Percentiles rank a stretch among this genome's conserved stretches.
phyloP scores from a whole-genome alignment of 2,888 invertebrate species.

The Cylindroiulus punctatus region DNA sequence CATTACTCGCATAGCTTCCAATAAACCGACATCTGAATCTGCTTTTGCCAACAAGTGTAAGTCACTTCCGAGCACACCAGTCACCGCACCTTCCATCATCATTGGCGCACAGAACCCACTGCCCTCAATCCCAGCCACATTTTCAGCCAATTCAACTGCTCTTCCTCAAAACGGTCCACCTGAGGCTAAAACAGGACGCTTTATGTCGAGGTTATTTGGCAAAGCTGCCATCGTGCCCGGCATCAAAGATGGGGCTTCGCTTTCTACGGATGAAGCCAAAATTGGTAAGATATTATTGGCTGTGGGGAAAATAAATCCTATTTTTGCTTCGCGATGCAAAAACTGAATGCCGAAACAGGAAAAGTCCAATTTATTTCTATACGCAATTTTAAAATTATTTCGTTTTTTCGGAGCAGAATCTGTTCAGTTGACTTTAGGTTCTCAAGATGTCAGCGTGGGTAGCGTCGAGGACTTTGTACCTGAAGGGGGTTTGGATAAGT shows the following conservation, averaged over 20 bases:
- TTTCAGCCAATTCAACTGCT: conserved; percentile 63
- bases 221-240: conserved; percentile 58
- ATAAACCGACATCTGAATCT: neutral
- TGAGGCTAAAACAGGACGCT: conserved; percentile 49
- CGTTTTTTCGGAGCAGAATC: conserved; percentile 15
- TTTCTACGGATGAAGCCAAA: conserved; percentile 5
- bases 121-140: neutral
- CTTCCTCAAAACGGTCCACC: conserved; percentile 50
- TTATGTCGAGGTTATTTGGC: conserved; percentile 62
- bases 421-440: conserved; percentile 48
- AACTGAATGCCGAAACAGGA: too few species aligned
- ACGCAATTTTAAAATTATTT: neutral
- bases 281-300: too few species aligned
- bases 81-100: neutral
- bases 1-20: neutral
- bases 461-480: conserved; percentile 79
- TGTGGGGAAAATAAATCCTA: too few species aligned
- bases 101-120: conserved; percentile 22
- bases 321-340: too few species aligned
- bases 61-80: conserved; percentile 49
- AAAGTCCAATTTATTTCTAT: too few species aligned
- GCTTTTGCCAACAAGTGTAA: neutral
- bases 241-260: conserved; percentile 59
- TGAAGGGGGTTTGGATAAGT: conserved; percentile 75
- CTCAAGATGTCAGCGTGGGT: conserved; percentile 62